Evolutionary conservation across 2,113 vertebrate species (phyloP).

Genomic region (Petromus typicus): DNA sequence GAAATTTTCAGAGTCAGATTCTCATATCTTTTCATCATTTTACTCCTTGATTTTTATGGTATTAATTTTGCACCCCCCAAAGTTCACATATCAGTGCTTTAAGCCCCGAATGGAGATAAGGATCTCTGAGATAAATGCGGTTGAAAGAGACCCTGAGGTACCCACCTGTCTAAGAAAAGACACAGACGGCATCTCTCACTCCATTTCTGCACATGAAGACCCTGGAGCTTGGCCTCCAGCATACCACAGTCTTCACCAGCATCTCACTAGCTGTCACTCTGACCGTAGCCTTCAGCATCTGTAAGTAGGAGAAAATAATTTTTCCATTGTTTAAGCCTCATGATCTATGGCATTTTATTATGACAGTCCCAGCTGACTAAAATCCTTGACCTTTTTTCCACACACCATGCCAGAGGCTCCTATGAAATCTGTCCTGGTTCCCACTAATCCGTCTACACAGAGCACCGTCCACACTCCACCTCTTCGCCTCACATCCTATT

Average conservation of each 20-base stretch:
- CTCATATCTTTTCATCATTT: not conserved
- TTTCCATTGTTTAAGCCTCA: not conserved
- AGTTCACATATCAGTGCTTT: not conserved
- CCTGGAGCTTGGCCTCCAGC: not conserved
- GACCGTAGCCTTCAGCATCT: not conserved
- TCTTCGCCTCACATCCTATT: not conserved
- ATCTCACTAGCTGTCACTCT: not conserved
- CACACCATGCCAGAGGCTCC: accelerated
- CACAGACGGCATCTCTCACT: too few relatives aligned
- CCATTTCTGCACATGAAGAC: not conserved
- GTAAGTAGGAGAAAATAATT: not conserved
- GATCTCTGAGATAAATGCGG: not conserved
- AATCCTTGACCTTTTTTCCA: not conserved
- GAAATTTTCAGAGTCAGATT: not conserved
- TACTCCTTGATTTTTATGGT: not conserved
- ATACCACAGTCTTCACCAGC: not conserved
- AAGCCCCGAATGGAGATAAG: not conserved
- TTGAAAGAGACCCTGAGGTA: not conserved
- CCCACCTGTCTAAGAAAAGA: not conserved
- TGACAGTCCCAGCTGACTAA: not conserved
- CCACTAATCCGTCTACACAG: not conserved
- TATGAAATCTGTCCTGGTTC: not conserved
- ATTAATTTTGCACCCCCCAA: not conserved
- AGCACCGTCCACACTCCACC: not conserved
- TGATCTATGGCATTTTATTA: not conserved